Conservation (phyloP, 2,888 invertebrate species). For the Nesidiocoris tenuis region DNA sequence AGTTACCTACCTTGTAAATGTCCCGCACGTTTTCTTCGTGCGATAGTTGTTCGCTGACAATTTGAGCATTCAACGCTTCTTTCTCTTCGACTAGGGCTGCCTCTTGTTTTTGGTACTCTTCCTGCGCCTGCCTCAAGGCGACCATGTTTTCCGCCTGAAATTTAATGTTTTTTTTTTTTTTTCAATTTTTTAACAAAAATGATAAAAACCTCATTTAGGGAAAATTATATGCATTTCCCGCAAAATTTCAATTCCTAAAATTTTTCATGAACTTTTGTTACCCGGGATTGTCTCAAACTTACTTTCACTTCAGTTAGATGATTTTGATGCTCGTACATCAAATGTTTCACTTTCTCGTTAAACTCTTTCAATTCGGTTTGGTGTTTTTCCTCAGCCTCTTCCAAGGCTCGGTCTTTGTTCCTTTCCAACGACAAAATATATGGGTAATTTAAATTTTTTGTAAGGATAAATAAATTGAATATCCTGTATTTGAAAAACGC, state of each 20-base stretch:
- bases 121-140: slow-evolving; percentile 78
- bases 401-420: slow-evolving; percentile 82
- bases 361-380: slow-evolving; percentile 84
- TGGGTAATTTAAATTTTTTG: too few relatives aligned
- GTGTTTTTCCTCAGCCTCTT: slow-evolving; percentile 82
- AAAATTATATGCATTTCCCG: too few relatives aligned
- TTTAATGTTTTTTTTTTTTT: not conserved
- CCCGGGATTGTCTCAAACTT: slow-evolving; percentile 4
- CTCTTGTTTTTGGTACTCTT: slow-evolving; percentile 76
- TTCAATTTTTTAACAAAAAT: not conserved
- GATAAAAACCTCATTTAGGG: too few relatives aligned
- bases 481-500: too few relatives aligned
- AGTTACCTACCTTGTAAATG: slow-evolving; percentile 40
- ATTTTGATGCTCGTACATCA: slow-evolving; percentile 87
- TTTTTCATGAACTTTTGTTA: not conserved
- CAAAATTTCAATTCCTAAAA: not conserved
- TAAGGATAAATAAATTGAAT: too few relatives aligned
- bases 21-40: slow-evolving; percentile 61
- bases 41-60: slow-evolving; percentile 68
- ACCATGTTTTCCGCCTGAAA: slow-evolving; percentile 72
- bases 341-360: slow-evolving; percentile 89
- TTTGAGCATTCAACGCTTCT: slow-evolving; percentile 64
- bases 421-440: too few relatives aligned
- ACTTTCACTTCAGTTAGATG: slow-evolving; percentile 75
- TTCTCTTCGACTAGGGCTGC: slow-evolving; percentile 74